Evolutionary conservation across 2,113 vertebrate genomes (phyloP).

Genomic region (Leptobrachium ailaonicum): DNA sequence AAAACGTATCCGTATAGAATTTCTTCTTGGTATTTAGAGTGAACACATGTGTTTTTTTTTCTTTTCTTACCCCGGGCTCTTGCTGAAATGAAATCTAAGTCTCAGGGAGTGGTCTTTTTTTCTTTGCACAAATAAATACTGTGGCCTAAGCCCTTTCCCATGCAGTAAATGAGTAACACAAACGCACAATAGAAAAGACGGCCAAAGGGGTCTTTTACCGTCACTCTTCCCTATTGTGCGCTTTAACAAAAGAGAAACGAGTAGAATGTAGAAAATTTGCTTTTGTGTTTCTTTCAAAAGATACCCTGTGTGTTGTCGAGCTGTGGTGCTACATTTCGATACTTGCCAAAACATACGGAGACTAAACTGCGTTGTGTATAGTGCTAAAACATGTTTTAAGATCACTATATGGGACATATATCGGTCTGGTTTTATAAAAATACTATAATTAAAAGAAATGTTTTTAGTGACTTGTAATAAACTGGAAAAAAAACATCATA

Average conservation of each 20-base stretch:
- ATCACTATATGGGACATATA: too few species aligned
- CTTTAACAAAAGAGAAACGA: conserved; percentile 27
- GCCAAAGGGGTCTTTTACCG: conserved; percentile 36
- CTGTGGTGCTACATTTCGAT: too few species aligned
- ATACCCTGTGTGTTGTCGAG: too few species aligned
- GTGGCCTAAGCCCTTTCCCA: conserved; percentile 50
- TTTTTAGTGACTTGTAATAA: too few species aligned
- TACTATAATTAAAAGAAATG: too few species aligned
- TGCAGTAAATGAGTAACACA: conserved; percentile 42
- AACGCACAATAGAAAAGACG: conserved; percentile 46
- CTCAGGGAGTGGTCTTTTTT: conserved; percentile 39
- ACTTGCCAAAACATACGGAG: too few species aligned
- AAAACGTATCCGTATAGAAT: conserved; percentile 24
- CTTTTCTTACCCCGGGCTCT: conserved; percentile 32
- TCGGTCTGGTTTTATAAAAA: too few species aligned
- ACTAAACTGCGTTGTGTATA: too few species aligned
- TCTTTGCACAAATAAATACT: conserved; percentile 46
- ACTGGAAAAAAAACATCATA: too few species aligned
- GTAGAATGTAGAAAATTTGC: conserved; percentile 29
- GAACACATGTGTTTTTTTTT: conserved; percentile 25
- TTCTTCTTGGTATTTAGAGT: conserved; percentile 23
- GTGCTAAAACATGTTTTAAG: too few species aligned
- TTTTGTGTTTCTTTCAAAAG: background rate
- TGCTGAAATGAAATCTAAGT: conserved; percentile 36
- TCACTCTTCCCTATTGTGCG: conserved; percentile 28